These are phyloP conservation scores for Micronycteris hirsuta DNA, from an alignment of 2,113 vertebrate species.

Conservation along the genomic window DNA sequence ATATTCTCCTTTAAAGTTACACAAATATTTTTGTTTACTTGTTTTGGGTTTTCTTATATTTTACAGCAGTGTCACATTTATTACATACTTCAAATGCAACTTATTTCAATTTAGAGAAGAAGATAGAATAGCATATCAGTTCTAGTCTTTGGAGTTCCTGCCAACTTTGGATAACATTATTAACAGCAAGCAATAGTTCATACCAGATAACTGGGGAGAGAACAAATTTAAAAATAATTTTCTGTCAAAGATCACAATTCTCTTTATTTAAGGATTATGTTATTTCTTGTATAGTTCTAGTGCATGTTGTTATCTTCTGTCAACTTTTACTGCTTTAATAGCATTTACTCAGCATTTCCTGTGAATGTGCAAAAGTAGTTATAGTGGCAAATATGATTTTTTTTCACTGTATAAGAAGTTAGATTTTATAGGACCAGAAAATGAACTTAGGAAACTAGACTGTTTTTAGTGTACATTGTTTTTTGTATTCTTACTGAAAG, in stretches of 20 bases:
- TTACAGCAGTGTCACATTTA: not conserved
- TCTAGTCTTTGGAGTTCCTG: not conserved
- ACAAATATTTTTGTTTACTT: not conserved
- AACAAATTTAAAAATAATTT: not conserved
- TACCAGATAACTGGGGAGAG: not conserved
- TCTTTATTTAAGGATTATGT: not conserved
- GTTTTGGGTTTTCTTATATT: not conserved
- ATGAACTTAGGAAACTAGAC: not conserved
- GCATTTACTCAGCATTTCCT: not conserved
- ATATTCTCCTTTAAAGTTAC: not conserved
- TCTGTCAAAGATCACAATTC: not conserved
- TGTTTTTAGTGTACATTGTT: not conserved
- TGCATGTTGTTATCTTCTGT: not conserved
- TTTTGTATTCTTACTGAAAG: not conserved
- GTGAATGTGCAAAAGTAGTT: not conserved
- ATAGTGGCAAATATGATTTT: not conserved
- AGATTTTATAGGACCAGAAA: not conserved
- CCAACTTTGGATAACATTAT: not conserved
- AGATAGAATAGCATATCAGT: not conserved
- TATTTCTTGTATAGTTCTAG: not conserved
- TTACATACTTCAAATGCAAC: not conserved
- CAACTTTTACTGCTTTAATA: not conserved
- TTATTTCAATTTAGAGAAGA: conserved; percentile 14
- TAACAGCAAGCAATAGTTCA: not conserved
- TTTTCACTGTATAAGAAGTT: not conserved